Base-by-base conservation (phyloP, 2,113 vertebrate species). In the Scortum barcoo region DNA sequence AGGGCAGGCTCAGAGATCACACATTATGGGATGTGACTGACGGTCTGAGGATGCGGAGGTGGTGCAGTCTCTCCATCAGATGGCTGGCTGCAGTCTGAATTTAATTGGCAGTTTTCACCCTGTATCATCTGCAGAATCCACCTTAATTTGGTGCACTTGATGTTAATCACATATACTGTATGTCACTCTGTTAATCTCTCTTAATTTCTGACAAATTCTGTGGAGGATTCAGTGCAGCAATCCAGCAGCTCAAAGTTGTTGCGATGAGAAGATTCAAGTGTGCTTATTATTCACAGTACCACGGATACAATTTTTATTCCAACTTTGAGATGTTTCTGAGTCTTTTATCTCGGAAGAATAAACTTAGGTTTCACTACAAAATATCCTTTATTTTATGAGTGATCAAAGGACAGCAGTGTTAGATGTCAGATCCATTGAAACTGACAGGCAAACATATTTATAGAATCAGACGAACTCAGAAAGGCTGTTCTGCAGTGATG, bases 331-430 rank as follows among this genome's bases (percentile, higher is more conserved):
- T 51, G 44, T 67, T 48, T 61, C 62, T n/a, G 33, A 65, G 42
- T 40, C 19, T 48, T 7, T 33, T 38, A 50, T 78, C 42, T 70
- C 58, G 69, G 38, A 71, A 77, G 36, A 71, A 60, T 19, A 63
- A 44, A 62, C 19, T 10, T 57, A 16, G 24, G 63, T 56, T 61
- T 13, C 24, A 51, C 24, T 63, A 19, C 26, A 58, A 61, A 56
- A 48, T 51, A 22, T 83, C 11, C n/a, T 71, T 73, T 44, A 38
- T 71, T 75, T 80, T 10, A 1, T 12, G 28, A 44, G 68, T 53
- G 71, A 88, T 88, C 80, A 83, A 66, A 87, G 57, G 38, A 56
- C 22, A n/a, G 4, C 0, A 8, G 2, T 50, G 60, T 84, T 74
- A 76, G 71, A 58, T n/a, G 28, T 53, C 69, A 57, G 17, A 62